phyloP scores from a whole-genome alignment of 2,888 invertebrate genomes.

The Rotaria magnacalcarata region DNA sequence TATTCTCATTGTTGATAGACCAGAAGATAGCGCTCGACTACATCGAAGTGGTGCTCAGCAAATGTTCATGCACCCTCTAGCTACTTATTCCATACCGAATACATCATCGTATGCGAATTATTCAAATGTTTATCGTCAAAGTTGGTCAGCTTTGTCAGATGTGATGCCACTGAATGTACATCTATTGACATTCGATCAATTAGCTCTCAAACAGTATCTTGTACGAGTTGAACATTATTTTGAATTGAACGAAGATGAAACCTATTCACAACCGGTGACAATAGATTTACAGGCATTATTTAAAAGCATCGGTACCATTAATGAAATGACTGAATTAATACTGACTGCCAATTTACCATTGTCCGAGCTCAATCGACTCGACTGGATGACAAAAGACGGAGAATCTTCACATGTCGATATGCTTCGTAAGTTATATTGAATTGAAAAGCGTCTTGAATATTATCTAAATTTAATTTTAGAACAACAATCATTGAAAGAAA shows the following conservation, averaged over 20 bases:
- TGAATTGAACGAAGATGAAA: conserved; percentile 43
- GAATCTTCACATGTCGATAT: too few species aligned
- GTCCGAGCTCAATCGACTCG: too few species aligned
- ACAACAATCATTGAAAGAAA: too few species aligned
- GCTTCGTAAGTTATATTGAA: too few species aligned
- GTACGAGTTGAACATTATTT: conserved; percentile 5
- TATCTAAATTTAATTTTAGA: too few species aligned
- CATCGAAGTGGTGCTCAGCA: conserved; percentile 35
- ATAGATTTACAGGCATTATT: conserved; percentile 38
- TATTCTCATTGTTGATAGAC: conserved; percentile 46
- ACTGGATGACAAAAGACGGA: too few species aligned
- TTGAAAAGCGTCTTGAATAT: too few species aligned
- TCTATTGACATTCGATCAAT: conserved; percentile 38
- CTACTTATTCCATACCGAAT: background rate
- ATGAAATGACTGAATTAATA: background rate
- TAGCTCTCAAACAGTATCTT: conserved; percentile 33
- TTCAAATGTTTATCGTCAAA: too few species aligned
- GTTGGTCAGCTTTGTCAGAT: conserved; percentile 1
- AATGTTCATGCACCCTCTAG: conserved; percentile 36
- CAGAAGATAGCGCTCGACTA: conserved; percentile 40
- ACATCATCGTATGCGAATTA: too few species aligned
- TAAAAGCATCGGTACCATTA: background rate
- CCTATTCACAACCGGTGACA: conserved; percentile 38
- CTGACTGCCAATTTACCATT: too few species aligned
- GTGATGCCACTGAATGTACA: conserved; percentile 39